Conservation (phyloP, 1,140 invertebrate species). For the Campoletis sonorensis region DNA sequence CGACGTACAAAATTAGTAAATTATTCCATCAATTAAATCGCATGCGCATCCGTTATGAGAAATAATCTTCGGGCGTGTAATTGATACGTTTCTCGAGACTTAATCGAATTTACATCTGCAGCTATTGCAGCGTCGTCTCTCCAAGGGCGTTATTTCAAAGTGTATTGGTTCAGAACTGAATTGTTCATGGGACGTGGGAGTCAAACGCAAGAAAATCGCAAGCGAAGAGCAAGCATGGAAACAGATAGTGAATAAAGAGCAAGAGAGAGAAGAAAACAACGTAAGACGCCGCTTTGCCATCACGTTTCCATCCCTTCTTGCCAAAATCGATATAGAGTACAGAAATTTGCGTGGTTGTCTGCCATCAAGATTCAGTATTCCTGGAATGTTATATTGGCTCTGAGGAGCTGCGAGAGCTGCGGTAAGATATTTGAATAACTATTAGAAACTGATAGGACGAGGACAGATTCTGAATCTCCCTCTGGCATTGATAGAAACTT, state of each 20-base stretch:
- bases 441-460: conserved; percentile 44
- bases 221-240: not conserved
- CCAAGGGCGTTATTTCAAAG: not conserved
- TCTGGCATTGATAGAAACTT: conserved; percentile 24
- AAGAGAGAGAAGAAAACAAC: not conserved
- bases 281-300: not conserved
- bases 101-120: conserved; percentile 36
- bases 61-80: not conserved
- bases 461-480: not conserved
- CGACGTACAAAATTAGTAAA: not conserved
- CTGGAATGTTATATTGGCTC: conserved; percentile 50
- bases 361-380: conserved; percentile 40
- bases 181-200: conserved; percentile 14
- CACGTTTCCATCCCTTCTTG: conserved; percentile 17
- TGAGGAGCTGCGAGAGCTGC: not conserved
- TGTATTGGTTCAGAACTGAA: conserved; percentile 35
- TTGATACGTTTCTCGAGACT: conserved; percentile 2
- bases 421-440: conserved; percentile 46
- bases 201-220: not conserved
- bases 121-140: conserved; percentile 29
- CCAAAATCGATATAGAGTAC: conserved; percentile 9
- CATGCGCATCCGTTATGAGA: not conserved
- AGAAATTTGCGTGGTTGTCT: conserved; percentile 1
- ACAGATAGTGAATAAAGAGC: not conserved
- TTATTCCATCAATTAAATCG: not conserved